These are phyloP conservation scores for Tympanuchus pallidicinctus DNA, from an alignment of 2,113 vertebrate genomes.

Conservation along the genomic window DNA sequence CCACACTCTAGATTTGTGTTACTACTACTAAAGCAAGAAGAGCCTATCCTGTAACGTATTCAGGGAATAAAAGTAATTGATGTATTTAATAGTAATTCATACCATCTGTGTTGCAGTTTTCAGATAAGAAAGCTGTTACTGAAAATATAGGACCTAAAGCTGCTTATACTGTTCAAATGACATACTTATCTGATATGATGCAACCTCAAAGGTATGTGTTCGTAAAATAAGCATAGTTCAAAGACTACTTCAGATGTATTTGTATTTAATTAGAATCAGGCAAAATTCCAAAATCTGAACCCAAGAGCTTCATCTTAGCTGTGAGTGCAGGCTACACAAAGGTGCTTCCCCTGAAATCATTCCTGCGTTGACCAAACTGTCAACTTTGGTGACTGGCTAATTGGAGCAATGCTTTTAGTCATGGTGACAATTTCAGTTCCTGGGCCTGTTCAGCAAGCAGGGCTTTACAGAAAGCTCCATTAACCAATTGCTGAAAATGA, in stretches of 20 bases:
- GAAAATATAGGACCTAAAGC: conserved; percentile 68
- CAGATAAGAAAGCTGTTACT: conserved; percentile 69
- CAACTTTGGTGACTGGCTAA: neutral
- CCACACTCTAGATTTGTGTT: conserved; percentile 1
- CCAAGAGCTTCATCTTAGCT: conserved; percentile 13
- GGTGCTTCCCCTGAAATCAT: neutral
- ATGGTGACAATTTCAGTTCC: neutral
- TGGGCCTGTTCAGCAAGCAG: neutral
- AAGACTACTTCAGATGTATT: conserved; percentile 67
- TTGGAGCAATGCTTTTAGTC: neutral
- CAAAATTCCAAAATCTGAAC: conserved; percentile 63
- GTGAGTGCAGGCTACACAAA: neutral
- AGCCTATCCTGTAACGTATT: conserved; percentile 18
- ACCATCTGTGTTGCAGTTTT: conserved; percentile 62
- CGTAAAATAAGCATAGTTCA: conserved; percentile 69
- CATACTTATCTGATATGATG: conserved; percentile 75
- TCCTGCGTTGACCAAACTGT: neutral
- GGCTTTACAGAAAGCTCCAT: neutral
- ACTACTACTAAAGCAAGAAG: conserved; percentile 34
- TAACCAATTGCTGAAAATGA: neutral
- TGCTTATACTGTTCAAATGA: conserved; percentile 55
- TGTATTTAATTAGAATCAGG: conserved; percentile 72
- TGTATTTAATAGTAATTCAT: conserved; percentile 63
- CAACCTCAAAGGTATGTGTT: conserved; percentile 63
- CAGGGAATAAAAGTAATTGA: conserved; percentile 61